Percentiles rank a stretch among this genome's conserved stretches.
These are phyloP conservation scores for Stenodera caucasica DNA, from an alignment of 2,888 invertebrate genomes.

Conservation along the genomic window DNA sequence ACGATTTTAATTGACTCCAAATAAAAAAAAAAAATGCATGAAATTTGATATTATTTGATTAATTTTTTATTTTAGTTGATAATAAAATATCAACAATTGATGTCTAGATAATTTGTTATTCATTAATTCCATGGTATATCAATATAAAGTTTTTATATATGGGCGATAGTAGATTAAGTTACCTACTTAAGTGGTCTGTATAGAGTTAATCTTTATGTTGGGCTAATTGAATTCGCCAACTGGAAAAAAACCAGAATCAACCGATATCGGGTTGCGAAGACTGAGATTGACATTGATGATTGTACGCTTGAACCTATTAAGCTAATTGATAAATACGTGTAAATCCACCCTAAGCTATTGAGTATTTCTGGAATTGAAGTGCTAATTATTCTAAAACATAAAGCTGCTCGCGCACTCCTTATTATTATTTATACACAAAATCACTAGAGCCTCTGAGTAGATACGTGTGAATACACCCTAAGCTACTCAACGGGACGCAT, in stretches of 20 bases:
- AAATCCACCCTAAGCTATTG: too few relatives aligned
- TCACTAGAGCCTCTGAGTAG: too few relatives aligned
- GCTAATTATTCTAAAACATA: too few relatives aligned
- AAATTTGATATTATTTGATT: neutral
- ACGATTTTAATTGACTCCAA: neutral
- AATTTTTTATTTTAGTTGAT: neutral
- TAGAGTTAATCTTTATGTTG: conserved; percentile 7
- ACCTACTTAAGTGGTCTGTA: conserved; percentile 2
- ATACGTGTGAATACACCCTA: too few relatives aligned
- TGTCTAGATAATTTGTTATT: conserved; percentile 6
- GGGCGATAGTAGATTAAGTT: conserved; percentile 8
- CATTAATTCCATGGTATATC: neutral
- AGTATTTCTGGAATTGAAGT: too few relatives aligned
- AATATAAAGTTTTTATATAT: neutral
- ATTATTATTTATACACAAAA: too few relatives aligned
- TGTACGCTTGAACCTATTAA: too few relatives aligned
- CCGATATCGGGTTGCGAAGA: neutral
- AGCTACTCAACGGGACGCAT: too few relatives aligned
- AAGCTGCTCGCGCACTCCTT: too few relatives aligned
- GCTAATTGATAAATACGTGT: too few relatives aligned
- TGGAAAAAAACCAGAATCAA: conserved; percentile 1
- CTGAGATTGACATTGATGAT: too few relatives aligned
- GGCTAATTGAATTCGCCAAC: conserved; percentile 9
- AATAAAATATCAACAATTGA: neutral
- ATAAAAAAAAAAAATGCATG: neutral